Conservation (phyloP, 2,113 vertebrate genomes). For the Bufo bufo region DNA sequence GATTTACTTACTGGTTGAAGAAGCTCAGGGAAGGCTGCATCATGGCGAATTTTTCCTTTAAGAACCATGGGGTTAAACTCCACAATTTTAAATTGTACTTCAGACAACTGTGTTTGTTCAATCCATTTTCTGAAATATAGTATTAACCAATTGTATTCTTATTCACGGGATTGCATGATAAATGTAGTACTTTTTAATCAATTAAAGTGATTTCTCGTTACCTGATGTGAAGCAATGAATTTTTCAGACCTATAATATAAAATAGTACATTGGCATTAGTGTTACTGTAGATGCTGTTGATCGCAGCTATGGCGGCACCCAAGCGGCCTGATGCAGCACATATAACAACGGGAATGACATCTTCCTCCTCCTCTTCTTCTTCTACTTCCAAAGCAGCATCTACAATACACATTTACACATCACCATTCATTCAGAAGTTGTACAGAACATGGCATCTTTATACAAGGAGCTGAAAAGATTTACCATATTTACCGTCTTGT, state of each 20-base stretch:
- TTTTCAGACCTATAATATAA: slow-evolving; percentile 87
- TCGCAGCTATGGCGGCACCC: slow-evolving; percentile 86
- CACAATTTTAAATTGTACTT: slow-evolving; percentile 87
- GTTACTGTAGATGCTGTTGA: slow-evolving; percentile 93
- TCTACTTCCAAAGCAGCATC: slow-evolving; percentile 60
- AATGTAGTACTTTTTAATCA: too few relatives aligned
- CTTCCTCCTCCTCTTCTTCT: slow-evolving; percentile 63
- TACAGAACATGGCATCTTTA: neutral
- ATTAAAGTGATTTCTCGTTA: slow-evolving; percentile 53
- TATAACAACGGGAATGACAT: slow-evolving; percentile 86
- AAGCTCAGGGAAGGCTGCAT: slow-evolving; percentile 88
- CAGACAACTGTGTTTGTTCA: slow-evolving; percentile 84
- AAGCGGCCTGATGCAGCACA: slow-evolving; percentile 86
- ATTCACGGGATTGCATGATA: neutral
- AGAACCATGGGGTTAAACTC: slow-evolving; percentile 94
- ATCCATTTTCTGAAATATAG: slow-evolving; percentile 83
- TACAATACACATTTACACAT: neutral
- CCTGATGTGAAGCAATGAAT: slow-evolving; percentile 81
- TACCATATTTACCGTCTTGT: slow-evolving; percentile 69
- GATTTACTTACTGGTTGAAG: slow-evolving; percentile 88
- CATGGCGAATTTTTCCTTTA: slow-evolving; percentile 89
- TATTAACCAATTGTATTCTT: neutral
- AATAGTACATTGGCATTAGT: slow-evolving; percentile 84
- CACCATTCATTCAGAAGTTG: neutral
- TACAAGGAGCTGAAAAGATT: neutral